These are phyloP conservation scores for Myzus persicae DNA, from an alignment of 1,140 invertebrate species.

Conservation along the genomic window DNA sequence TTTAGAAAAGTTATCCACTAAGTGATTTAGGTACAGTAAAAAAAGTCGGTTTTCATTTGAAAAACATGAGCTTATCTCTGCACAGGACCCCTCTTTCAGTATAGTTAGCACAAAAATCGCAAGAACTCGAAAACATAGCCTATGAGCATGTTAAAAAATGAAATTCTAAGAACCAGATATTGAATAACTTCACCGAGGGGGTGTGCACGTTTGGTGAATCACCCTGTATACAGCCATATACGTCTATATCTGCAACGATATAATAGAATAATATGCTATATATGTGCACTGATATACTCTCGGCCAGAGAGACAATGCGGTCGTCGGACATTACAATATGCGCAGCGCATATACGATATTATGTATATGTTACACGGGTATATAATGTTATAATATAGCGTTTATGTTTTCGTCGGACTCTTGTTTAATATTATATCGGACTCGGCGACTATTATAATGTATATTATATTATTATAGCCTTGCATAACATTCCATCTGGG, in stretches of 20 bases:
- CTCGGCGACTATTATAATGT: background rate
- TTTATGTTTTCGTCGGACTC: background rate
- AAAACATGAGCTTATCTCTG: too few species aligned
- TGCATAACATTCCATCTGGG: conserved; percentile 34
- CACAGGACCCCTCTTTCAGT: too few species aligned
- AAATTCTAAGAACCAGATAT: too few species aligned
- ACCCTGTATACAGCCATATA: background rate
- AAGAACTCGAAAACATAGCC: too few species aligned
- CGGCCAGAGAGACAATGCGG: background rate
- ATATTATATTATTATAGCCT: background rate
- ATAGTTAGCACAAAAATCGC: too few species aligned
- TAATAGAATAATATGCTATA: background rate
- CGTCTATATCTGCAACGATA: background rate
- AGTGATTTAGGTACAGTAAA: too few species aligned
- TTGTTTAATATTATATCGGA: background rate
- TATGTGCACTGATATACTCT: background rate
- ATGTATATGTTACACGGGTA: background rate
- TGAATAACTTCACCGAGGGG: too few species aligned
- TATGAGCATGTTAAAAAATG: too few species aligned
- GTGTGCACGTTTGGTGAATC: too few species aligned
- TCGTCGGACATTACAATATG: background rate
- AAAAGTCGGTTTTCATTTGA: too few species aligned
- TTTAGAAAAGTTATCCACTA: too few species aligned
- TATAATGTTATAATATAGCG: background rate
- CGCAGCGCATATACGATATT: background rate